Conservation (phyloP, 2,888 invertebrate genomes). For the Alitta virens region DNA sequence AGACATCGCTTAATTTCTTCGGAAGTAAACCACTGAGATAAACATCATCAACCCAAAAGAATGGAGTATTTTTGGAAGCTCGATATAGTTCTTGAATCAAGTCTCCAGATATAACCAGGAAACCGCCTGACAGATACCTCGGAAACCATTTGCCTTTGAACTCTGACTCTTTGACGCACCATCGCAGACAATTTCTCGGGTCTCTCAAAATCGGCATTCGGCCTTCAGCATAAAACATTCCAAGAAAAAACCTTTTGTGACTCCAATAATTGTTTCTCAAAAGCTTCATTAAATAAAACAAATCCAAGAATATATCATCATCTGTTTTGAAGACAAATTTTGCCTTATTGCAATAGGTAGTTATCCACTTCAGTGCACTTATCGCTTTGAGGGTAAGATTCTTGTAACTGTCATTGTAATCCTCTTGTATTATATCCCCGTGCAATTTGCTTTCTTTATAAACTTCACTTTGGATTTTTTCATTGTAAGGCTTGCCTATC, state of each 20-base stretch:
- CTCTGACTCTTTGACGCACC: background rate
- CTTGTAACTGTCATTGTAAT: slow-evolving; percentile 43
- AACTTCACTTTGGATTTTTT: slow-evolving; percentile 32
- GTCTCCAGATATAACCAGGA: background rate
- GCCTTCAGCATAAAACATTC: slow-evolving; percentile 50
- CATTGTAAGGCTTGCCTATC: background rate
- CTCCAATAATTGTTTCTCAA: background rate
- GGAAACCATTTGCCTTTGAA: background rate
- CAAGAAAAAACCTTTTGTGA: slow-evolving; percentile 34
- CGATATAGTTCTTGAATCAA: background rate
- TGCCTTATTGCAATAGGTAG: slow-evolving; percentile 43
- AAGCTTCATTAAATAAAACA: slow-evolving; percentile 6
- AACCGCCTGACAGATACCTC: background rate
- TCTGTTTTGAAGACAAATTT: background rate
- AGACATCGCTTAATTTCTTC: no score
- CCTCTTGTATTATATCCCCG: slow-evolving; percentile 40
- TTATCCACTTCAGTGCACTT: slow-evolving; percentile 54
- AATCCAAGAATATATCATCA: slow-evolving; percentile 6
- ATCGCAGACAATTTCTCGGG: background rate
- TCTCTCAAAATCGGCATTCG: background rate
- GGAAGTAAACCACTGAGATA: background rate
- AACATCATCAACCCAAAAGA: background rate
- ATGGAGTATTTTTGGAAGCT: background rate
- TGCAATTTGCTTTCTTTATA: slow-evolving; percentile 39
- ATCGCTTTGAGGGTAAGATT: slow-evolving; percentile 58